A percentile compares a stretch with the other conserved stretches of the same genome.
Conservation (phyloP, 2,888 invertebrate species). For the Morpho achilles region DNA sequence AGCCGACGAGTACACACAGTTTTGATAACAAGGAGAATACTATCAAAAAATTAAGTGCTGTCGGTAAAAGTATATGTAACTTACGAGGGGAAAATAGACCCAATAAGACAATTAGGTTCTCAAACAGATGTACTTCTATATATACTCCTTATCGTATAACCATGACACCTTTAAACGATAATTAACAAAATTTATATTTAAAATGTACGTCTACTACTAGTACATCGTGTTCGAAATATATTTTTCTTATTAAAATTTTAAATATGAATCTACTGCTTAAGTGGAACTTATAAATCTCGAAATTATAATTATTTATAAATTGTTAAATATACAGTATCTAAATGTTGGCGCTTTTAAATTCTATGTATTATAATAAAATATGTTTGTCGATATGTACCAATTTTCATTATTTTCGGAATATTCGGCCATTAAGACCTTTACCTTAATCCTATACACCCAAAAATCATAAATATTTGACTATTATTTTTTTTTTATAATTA, state of each 20-base stretch:
- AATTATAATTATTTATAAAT: not conserved
- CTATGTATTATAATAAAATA: conserved; percentile 36
- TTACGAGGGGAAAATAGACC: conserved; percentile 53
- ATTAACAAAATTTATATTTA: conserved; percentile 29
- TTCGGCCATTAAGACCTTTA: not conserved
- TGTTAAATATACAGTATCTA: conserved; percentile 1
- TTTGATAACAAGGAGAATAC: conserved; percentile 50
- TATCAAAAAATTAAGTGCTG: conserved; percentile 64
- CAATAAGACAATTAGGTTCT: conserved; percentile 52
- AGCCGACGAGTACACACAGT: conserved; percentile 46
- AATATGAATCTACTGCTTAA: not conserved
- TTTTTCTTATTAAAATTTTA: conserved; percentile 3
- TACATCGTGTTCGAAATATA: conserved; percentile 16
- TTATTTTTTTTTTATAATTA: too few species aligned
- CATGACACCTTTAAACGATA: conserved; percentile 55
- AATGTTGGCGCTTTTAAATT: conserved; percentile 53
- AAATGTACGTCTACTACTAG: conserved; percentile 7
- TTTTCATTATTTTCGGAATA: conserved; percentile 16
- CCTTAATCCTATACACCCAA: not conserved
- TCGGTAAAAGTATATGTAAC: conserved; percentile 67
- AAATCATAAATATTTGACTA: not conserved
- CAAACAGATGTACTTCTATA: conserved; percentile 64
- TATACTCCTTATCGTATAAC: conserved; percentile 63
- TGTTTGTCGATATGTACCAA: conserved; percentile 1
- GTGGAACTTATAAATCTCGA: not conserved